phyloP scores from a whole-genome alignment of 2,888 invertebrate genomes.

The Lasioglossum lativentre region DNA sequence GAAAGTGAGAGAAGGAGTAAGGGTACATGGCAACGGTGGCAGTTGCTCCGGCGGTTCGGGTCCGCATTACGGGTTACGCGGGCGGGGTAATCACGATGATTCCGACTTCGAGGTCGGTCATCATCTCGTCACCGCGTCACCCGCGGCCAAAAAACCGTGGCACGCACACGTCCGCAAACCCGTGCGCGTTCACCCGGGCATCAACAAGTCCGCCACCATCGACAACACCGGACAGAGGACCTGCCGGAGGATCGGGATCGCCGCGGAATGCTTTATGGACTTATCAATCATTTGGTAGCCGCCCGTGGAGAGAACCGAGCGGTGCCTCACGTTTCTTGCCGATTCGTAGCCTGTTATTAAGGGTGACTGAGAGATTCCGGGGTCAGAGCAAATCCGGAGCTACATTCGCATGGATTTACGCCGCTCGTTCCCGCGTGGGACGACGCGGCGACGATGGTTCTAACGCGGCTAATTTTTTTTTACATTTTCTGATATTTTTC shows the following conservation, averaged over 20 bases:
- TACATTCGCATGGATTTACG: conserved; percentile 81
- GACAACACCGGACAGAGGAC: conserved; percentile 43
- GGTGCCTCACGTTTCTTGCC: conserved; percentile 61
- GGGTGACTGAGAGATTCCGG: conserved; percentile 83
- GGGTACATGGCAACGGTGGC: conserved; percentile 80
- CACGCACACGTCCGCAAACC: conserved; percentile 64
- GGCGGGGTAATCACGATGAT: conserved; percentile 84
- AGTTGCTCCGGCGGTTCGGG: conserved; percentile 76
- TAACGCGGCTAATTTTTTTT: too few species aligned
- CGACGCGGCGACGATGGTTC: not conserved
- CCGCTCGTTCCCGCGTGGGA: conserved; percentile 38
- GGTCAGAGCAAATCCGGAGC: conserved; percentile 57
- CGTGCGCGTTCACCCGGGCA: conserved; percentile 32
- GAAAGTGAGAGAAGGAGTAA: not conserved
- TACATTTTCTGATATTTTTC: not conserved
- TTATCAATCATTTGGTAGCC: conserved; percentile 84
- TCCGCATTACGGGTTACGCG: conserved; percentile 82
- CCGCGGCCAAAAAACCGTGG: conserved; percentile 79
- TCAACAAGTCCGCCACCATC: conserved; percentile 54
- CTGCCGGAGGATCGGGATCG: conserved; percentile 33
- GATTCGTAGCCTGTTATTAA: conserved; percentile 80
- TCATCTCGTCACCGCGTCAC: conserved; percentile 84
- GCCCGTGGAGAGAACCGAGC: conserved; percentile 70
- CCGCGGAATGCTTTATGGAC: conserved; percentile 80
- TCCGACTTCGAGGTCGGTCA: conserved; percentile 80